A percentile compares a stretch with the other conserved stretches of the same genome.
Conservation (phyloP, 53 echinoderm and acorn worm genomes). For the Hippasteria phrygiana region DNA sequence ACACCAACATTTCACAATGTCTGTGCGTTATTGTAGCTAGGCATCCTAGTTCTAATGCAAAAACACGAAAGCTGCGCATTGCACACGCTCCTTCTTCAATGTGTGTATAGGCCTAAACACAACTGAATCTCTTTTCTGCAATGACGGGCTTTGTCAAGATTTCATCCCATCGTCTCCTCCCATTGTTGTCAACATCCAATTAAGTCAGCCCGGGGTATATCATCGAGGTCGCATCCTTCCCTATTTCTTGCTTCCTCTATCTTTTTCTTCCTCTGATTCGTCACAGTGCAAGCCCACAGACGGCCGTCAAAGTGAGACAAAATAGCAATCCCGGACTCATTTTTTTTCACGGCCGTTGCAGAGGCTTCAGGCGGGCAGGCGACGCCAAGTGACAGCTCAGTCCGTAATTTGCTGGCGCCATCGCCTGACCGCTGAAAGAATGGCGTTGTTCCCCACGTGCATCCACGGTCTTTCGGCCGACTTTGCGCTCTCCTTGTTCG, state of each 20-base stretch:
- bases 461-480: slow-evolving; percentile 7
- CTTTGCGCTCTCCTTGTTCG: not conserved
- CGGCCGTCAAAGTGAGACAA: not conserved
- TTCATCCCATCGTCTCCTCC: not conserved
- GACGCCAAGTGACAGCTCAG: slow-evolving; percentile 9
- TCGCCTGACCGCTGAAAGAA: not conserved
- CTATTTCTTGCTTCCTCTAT: not conserved
- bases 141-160: not conserved
- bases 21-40: no score
- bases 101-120: not conserved
- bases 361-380: not conserved
- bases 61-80: not conserved
- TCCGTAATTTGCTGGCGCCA: slow-evolving; percentile 31
- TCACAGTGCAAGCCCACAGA: not conserved
- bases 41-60: no score
- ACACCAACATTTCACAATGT: no score
- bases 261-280: not conserved
- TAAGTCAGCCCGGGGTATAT: not conserved
- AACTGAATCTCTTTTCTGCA: not conserved
- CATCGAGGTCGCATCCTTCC: not conserved
- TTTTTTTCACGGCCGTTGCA: not conserved
- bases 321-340: not conserved
- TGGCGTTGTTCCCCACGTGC: not conserved
- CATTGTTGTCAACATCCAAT: slow-evolving; percentile 21
- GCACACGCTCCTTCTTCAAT: not conserved